Evolutionary conservation across 2,888 invertebrate genomes (phyloP).

Genomic region (Busseola fusca): DNA sequence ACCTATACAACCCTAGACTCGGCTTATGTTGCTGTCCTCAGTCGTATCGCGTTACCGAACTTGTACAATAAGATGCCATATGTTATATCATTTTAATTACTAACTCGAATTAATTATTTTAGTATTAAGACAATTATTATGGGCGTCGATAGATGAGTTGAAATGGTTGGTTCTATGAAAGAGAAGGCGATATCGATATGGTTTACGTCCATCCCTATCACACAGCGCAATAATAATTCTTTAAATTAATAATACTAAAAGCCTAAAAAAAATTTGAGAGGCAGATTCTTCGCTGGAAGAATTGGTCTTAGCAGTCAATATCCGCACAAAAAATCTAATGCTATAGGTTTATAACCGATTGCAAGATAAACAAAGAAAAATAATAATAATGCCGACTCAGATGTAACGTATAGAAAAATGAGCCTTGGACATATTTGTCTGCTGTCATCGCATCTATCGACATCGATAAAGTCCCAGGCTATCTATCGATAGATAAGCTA

Average conservation of each 20-base stretch:
- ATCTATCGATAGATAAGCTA: conserved; percentile 44
- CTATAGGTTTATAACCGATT: too few relatives aligned
- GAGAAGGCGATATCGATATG: conserved; percentile 32
- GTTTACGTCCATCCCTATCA: conserved; percentile 15
- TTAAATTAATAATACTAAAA: conserved; percentile 1
- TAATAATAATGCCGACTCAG: conserved; percentile 1
- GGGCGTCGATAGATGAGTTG: conserved; percentile 50
- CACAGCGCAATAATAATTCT: conserved; percentile 9
- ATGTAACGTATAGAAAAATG: conserved; percentile 6
- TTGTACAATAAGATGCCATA: conserved; percentile 59
- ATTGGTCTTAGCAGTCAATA: too few relatives aligned
- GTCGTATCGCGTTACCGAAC: conserved; percentile 53
- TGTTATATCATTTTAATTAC: conserved; percentile 56
- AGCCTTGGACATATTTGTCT: conserved; percentile 7
- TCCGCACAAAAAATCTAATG: too few relatives aligned
- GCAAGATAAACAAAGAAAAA: too few relatives aligned
- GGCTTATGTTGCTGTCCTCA: conserved; percentile 60
- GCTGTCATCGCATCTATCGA: conserved; percentile 46
- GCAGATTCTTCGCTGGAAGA: too few relatives aligned
- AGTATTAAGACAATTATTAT: conserved; percentile 55
- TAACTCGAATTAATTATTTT: conserved; percentile 58
- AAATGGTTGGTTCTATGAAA: conserved; percentile 10
- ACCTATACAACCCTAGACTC: conserved; percentile 65
- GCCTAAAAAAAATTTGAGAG: too few relatives aligned
- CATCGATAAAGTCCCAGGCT: conserved; percentile 51